Percentiles rank a stretch among this genome's conserved stretches.
phyloP scores from a whole-genome alignment of 2,888 invertebrate species.

The Macrosiphum euphorbiae region DNA sequence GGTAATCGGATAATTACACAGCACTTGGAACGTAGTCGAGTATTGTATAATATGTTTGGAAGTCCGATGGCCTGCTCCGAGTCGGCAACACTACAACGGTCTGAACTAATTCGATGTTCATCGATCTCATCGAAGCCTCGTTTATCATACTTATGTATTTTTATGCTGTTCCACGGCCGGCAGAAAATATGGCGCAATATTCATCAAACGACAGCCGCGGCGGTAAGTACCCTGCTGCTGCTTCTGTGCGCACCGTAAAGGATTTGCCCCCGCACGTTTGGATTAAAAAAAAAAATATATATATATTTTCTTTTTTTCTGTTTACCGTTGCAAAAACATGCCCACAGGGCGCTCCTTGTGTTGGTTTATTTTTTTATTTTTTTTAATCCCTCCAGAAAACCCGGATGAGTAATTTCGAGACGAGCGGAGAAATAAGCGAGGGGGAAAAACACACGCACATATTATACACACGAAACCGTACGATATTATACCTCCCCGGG shows the following conservation, averaged over 20 bases:
- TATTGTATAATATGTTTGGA: background rate
- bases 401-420: constrained; percentile 41
- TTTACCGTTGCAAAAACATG: constrained; percentile 17
- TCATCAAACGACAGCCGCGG: background rate
- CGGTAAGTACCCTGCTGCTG: background rate
- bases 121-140: background rate
- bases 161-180: background rate
- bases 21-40: too few species aligned
- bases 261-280: constrained; percentile 25
- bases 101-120: background rate
- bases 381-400: constrained; percentile 50
- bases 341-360: constrained; percentile 27
- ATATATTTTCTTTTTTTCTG: background rate
- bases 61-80: background rate
- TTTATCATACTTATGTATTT: background rate
- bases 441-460: background rate
- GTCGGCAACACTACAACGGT: background rate
- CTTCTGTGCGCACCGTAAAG: background rate
- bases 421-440: background rate
- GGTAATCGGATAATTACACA: background rate
- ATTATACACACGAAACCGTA: background rate
- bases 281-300: constrained; percentile 43
- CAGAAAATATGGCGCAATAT: background rate
- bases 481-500: constrained; percentile 28
- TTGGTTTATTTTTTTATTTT: background rate